Base-by-base conservation (phyloP, 1,140 invertebrate species). In the Drosophila athabasca region DNA sequence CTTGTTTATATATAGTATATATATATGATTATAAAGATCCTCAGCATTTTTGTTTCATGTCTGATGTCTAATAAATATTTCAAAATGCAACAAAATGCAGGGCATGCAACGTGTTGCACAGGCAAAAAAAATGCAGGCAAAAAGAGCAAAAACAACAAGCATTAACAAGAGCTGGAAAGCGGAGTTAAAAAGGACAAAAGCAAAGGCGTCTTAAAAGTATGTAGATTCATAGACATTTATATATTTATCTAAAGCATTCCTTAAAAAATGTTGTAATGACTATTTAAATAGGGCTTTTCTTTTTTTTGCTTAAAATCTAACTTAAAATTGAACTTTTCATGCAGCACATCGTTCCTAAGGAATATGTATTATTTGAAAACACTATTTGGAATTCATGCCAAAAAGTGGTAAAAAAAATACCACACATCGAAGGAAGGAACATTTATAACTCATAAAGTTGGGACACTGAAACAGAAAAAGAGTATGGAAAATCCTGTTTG, bases 41-140 rank as follows among this genome's bases (percentile, higher is more conserved):
- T 50, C 46, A 54, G 71, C 53, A 46, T 49, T 46, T 52, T 76
- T 51, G 43, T 55, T 72, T 39, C 39, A 22, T 26, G 67, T 67
- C 52, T 76, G 62, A 51, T 66, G 70, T 15, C 62, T 67, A 76
- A 49, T 66, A 58, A 62, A 53, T 62, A 74, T 69, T 55, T 74
- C 44, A 77, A 49, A 64, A 85, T 81, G 77, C 82, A 85, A 78
- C 61, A 72, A 60, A 79, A 83, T 49, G 66, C 72, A 57, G 35
- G 35, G 26, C 60, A 80, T 70, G 64, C 70, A 59, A 85, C 77
- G 82, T 78, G 62, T 82, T 82, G 78, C 61, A 88, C 66, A 76
- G 48, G 55, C 67, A 79, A 68, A 19, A 19, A 19, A 19, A 51
- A 70, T 35, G 68, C 76, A 83, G 60, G 52, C 70, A 68, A 83